A percentile compares a stretch with the other conserved stretches of the same genome.
Evolutionary conservation across 2,113 vertebrate genomes (phyloP).

Genomic region (Mormyrus iriodes): DNA sequence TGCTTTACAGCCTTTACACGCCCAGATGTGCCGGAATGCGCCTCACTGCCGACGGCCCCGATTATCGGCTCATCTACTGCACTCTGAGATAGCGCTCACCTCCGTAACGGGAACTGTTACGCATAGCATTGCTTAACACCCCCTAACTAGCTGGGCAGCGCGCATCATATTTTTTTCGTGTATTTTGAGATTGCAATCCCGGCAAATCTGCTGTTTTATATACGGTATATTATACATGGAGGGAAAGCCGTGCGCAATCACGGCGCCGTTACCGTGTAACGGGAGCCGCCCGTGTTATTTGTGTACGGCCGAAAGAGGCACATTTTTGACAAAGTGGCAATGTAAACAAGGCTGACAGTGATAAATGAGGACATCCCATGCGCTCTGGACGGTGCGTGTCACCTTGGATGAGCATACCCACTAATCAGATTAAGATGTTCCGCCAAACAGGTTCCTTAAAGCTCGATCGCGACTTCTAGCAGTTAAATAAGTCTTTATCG

Average conservation of each 20-base stretch:
- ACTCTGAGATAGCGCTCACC: background rate
- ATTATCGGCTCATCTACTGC: background rate
- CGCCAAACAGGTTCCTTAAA: constrained; percentile 22
- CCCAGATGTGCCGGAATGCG: background rate
- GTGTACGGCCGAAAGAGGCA: background rate
- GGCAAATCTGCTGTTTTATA: background rate
- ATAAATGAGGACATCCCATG: background rate
- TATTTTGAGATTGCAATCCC: background rate
- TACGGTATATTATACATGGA: no score
- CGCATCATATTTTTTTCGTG: background rate
- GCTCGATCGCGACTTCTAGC: constrained; percentile 26
- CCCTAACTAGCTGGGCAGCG: background rate
- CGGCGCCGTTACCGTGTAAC: background rate
- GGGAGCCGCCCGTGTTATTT: background rate
- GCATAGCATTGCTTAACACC: background rate
- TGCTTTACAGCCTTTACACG: background rate
- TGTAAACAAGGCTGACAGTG: background rate
- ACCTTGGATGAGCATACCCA: constrained; percentile 33
- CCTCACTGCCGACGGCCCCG: background rate
- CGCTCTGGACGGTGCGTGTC: background rate
- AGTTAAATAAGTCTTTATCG: constrained; percentile 12
- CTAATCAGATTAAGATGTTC: constrained; percentile 36
- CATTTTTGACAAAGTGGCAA: constrained; percentile 4
- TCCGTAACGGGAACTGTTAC: background rate
- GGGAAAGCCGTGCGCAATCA: no score